Percentiles rank a stretch among this genome's conserved stretches.
phyloP scores from a whole-genome alignment of 1,140 invertebrate species.

The Brachionus paranguensis region DNA sequence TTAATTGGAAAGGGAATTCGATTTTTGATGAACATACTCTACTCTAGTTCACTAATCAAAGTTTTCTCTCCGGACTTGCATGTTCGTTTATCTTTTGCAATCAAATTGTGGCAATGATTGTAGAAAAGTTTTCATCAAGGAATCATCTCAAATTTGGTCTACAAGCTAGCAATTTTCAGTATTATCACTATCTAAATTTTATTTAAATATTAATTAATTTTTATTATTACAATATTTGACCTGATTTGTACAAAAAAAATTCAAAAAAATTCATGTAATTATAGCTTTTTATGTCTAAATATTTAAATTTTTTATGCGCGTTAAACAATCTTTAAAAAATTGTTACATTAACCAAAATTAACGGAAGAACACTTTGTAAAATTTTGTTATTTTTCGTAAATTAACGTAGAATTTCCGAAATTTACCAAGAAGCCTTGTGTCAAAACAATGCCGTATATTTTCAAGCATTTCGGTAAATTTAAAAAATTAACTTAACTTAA shows the following conservation, averaged over 20 bases:
- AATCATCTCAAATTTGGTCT: background rate
- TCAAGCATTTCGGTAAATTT: too few species aligned
- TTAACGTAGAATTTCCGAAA: too few species aligned
- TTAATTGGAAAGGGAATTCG: background rate
- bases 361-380: too few species aligned
- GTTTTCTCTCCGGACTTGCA: background rate
- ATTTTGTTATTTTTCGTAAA: too few species aligned
- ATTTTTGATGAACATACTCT: background rate
- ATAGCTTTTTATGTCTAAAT: too few species aligned
- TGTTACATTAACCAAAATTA: too few species aligned
- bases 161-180: background rate
- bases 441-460: too few species aligned
- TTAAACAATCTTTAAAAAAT: too few species aligned
- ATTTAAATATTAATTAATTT: background rate
- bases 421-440: too few species aligned
- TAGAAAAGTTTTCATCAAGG: background rate
- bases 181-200: background rate
- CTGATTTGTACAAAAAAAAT: background rate
- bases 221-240: background rate
- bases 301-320: too few species aligned
- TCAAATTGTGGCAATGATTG: background rate
- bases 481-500: too few species aligned
- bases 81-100: background rate
- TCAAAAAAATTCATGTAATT: too few species aligned
- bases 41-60: background rate